A percentile compares a stretch with the other conserved stretches of the same genome.
Conservation (phyloP, 2,797 vertebrate genomes). For the Heterohyrax brucei region DNA sequence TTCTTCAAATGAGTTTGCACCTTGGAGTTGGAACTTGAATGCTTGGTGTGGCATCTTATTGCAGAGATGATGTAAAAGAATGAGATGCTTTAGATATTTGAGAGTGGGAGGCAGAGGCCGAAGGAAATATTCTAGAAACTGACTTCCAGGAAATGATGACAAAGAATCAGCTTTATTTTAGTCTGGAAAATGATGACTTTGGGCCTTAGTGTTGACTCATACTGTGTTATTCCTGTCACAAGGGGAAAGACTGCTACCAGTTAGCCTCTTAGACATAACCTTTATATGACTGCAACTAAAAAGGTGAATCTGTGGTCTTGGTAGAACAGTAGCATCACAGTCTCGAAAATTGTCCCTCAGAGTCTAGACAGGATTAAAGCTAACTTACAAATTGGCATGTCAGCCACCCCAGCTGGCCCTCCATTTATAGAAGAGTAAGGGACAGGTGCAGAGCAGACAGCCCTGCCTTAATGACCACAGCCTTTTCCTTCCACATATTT, state of each 20-base stretch:
- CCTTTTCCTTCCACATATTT: not conserved
- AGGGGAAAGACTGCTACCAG: not conserved
- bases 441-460: not conserved
- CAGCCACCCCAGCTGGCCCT: not conserved
- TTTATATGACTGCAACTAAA: slow-evolving; percentile 13
- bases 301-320: not conserved
- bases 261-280: slow-evolving; percentile 16
- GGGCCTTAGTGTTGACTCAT: not conserved
- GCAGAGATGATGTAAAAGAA: not conserved
- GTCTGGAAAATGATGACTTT: slow-evolving; percentile 48
- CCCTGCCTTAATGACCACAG: not conserved
- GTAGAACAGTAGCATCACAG: slow-evolving; percentile 16
- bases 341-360: slow-evolving; percentile 18
- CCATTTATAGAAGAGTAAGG: not conserved
- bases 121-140: slow-evolving; percentile 19
- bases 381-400: not conserved
- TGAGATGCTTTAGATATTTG: not conserved
- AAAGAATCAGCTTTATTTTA: slow-evolving; percentile 42
- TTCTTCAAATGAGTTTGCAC: slow-evolving; percentile 25
- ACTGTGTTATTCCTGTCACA: not conserved
- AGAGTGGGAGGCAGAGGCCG: not conserved
- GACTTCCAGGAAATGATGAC: not conserved
- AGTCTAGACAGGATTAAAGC: not conserved
- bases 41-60: not conserved
- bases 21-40: slow-evolving; percentile 17